Conservation (phyloP, 2,797 vertebrate species). For the Eremophila alpestris region DNA sequence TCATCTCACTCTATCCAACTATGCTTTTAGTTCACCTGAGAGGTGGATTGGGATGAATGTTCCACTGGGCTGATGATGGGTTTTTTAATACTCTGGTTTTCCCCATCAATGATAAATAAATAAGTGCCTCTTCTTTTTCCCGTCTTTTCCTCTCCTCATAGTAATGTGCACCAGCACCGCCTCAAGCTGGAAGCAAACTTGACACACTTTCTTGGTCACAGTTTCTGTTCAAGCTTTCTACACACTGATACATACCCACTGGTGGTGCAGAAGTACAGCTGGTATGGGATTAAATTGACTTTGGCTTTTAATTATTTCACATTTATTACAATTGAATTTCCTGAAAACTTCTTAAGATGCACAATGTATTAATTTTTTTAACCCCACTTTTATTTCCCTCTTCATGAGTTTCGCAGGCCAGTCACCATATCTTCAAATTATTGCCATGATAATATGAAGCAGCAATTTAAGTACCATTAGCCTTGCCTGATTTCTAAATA, state of each 20-base stretch:
- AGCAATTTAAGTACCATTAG: constrained; percentile 3
- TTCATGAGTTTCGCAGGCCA: background rate
- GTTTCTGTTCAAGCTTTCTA: background rate
- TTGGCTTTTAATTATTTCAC: background rate
- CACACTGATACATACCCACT: background rate
- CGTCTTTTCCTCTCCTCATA: background rate
- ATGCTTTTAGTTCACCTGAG: background rate
- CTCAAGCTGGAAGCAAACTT: background rate
- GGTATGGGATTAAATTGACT: background rate
- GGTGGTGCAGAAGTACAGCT: background rate
- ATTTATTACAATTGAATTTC: background rate
- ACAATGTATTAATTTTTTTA: background rate
- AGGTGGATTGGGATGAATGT: background rate
- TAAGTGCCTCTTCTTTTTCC: background rate
- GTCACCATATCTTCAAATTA: background rate
- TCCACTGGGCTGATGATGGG: background rate
- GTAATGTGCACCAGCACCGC: background rate
- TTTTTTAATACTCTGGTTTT: background rate
- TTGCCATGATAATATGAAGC: constrained; percentile 29
- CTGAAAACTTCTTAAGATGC: background rate
- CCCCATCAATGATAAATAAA: background rate
- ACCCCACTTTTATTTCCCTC: background rate
- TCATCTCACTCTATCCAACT: background rate
- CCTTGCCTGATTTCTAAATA: background rate
- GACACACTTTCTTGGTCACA: background rate